Evolutionary conservation across 2,113 vertebrate genomes (phyloP).

Genomic region (Henicopernis longicauda): DNA sequence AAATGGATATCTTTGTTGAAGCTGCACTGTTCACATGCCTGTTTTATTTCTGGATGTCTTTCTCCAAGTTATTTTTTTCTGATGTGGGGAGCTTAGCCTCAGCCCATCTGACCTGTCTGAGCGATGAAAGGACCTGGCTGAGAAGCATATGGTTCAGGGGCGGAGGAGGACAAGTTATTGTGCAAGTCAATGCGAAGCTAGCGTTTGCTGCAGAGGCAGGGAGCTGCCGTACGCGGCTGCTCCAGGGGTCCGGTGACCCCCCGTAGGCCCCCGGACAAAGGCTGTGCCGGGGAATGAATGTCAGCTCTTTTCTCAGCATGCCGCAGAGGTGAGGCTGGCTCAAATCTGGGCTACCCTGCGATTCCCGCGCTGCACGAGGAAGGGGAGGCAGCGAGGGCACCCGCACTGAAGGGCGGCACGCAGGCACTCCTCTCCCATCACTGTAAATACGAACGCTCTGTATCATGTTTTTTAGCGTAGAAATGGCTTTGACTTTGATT

Average conservation of each 20-base stretch:
- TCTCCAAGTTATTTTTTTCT: conserved; percentile 8
- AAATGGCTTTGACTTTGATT: not conserved
- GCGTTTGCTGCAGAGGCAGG: not conserved
- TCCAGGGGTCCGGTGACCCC: not conserved
- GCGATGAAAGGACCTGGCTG: not conserved
- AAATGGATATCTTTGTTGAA: conserved; percentile 70
- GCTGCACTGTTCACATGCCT: not conserved
- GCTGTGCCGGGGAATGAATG: not conserved
- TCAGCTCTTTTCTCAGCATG: not conserved
- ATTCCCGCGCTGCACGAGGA: not conserved
- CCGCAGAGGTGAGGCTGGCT: not conserved
- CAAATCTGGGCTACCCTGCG: not conserved
- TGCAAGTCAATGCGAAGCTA: not conserved
- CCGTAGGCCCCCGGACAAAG: not conserved
- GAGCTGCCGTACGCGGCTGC: not conserved
- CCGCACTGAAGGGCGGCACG: accelerated
- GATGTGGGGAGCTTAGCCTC: not conserved
- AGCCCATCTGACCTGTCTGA: not conserved
- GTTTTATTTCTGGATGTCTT: conserved; percentile 60
- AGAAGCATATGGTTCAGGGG: not conserved
- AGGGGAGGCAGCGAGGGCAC: not conserved
- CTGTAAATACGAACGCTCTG: accelerated
- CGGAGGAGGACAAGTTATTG: not conserved
- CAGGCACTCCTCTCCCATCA: accelerated
- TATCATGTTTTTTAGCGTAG: accelerated